These are phyloP conservation scores for Trididemnum nubilum DNA, from an alignment of 23 tunicate genomes.

Conservation along the genomic window DNA sequence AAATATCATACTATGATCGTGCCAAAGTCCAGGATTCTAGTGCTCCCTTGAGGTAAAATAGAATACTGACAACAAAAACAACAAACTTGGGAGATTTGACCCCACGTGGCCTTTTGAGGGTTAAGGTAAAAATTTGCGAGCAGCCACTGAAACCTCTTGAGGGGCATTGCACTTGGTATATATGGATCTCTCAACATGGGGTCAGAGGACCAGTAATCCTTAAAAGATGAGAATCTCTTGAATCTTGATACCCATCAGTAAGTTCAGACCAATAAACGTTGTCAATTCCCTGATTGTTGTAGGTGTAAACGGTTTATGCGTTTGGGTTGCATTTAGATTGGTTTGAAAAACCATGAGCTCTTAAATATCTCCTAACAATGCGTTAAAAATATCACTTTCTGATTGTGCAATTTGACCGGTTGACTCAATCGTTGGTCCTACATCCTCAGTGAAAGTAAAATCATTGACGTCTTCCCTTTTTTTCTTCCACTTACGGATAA, in stretches of 20 bases:
- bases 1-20: slow-evolving; percentile 1
- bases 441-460: neutral
- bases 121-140: slow-evolving; percentile 10
- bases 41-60: slow-evolving; percentile 1
- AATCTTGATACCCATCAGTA: slow-evolving; percentile 15
- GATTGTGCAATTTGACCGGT: neutral
- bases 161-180: slow-evolving; percentile 10
- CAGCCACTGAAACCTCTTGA: slow-evolving; percentile 23
- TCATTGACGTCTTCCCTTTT: neutral
- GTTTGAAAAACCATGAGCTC: slow-evolving; percentile 20
- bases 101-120: slow-evolving; percentile 28
- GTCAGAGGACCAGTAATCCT: slow-evolving; percentile 31
- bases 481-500: neutral
- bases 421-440: neutral
- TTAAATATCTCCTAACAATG: slow-evolving; percentile 12
- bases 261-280: slow-evolving; percentile 1
- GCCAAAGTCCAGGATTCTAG: slow-evolving; percentile 10
- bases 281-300: slow-evolving; percentile 11
- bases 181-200: slow-evolving; percentile 22
- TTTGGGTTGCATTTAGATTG: slow-evolving; percentile 13
- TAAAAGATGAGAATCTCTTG: slow-evolving; percentile 10
- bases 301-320: slow-evolving; percentile 11
- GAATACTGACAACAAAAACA: slow-evolving; percentile 14
- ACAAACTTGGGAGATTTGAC: neutral
- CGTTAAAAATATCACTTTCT: neutral